These are phyloP conservation scores for Diarsia brunnea DNA, from an alignment of 2,888 invertebrate species.

Conservation along the genomic window DNA sequence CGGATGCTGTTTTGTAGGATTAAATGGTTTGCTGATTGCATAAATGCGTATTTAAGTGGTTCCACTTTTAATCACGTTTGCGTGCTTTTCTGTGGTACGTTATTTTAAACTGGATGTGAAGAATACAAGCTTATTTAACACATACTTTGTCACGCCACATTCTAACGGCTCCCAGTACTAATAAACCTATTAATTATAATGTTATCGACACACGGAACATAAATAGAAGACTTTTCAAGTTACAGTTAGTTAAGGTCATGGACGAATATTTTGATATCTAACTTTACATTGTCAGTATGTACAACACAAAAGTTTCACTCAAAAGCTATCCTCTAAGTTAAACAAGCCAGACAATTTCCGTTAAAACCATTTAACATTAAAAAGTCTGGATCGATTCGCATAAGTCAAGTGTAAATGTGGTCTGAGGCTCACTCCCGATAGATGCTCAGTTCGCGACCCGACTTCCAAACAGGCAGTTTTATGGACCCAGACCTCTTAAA, in stretches of 20 bases:
- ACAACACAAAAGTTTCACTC: background rate
- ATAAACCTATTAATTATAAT: background rate
- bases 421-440: slow-evolving; percentile 47
- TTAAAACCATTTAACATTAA: slow-evolving; percentile 64
- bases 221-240: background rate
- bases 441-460: slow-evolving; percentile 74
- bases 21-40: slow-evolving; percentile 53
- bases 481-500: slow-evolving; percentile 83
- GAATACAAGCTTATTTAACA: background rate
- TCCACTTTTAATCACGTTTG: slow-evolving; percentile 35
- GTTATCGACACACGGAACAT: background rate
- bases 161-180: background rate
- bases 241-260: background rate
- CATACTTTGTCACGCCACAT: background rate
- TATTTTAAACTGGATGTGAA: background rate
- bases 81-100: background rate
- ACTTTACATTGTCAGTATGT: too few relatives aligned
- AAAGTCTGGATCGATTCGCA: slow-evolving; percentile 51
- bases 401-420: slow-evolving; percentile 59
- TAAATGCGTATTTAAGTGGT: slow-evolving; percentile 43
- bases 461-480: slow-evolving; percentile 86
- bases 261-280: background rate
- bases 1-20: slow-evolving; percentile 33
- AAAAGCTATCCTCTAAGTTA: slow-evolving; percentile 15
- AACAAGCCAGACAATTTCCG: slow-evolving; percentile 40